Evolutionary conservation across 23 tunicate species (phyloP).

Genomic region (Ascidia mentula): DNA sequence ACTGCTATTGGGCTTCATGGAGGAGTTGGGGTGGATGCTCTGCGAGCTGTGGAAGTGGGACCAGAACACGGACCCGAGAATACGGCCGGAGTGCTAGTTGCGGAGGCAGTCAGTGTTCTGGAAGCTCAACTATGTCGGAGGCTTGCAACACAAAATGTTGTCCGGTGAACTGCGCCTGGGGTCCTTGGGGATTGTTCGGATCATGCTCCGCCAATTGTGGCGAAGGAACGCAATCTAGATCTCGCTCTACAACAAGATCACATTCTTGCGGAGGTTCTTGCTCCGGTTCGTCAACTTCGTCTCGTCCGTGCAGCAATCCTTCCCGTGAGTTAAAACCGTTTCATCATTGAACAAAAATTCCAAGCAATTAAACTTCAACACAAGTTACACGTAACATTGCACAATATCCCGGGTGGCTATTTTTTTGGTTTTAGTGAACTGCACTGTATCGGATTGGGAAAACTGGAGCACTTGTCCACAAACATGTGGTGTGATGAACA

Average conservation of each 20-base stretch:
- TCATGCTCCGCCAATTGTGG: constrained; percentile 29
- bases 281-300: constrained; percentile 14
- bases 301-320: constrained; percentile 27
- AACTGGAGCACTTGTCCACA: no score
- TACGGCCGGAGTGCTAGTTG: constrained; percentile 9
- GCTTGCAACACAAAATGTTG: constrained; percentile 39
- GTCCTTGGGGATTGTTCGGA: constrained; percentile 28
- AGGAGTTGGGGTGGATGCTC: constrained; percentile 41
- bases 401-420: no score
- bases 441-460: no score
- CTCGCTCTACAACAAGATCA: neutral
- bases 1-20: no score
- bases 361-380: no score
- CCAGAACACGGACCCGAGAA: constrained; percentile 21
- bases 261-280: constrained; percentile 42
- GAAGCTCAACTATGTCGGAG: neutral
- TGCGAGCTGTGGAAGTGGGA: constrained; percentile 38
- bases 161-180: constrained; percentile 55
- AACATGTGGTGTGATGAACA: no score
- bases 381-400: no score
- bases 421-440: no score
- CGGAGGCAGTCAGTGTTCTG: constrained; percentile 35
- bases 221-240: constrained; percentile 34
- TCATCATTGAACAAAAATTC: no score
- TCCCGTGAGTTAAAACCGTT: no score